These are phyloP conservation scores for Halyomorpha halys DNA, from an alignment of 1,140 invertebrate species.

Conservation along the genomic window DNA sequence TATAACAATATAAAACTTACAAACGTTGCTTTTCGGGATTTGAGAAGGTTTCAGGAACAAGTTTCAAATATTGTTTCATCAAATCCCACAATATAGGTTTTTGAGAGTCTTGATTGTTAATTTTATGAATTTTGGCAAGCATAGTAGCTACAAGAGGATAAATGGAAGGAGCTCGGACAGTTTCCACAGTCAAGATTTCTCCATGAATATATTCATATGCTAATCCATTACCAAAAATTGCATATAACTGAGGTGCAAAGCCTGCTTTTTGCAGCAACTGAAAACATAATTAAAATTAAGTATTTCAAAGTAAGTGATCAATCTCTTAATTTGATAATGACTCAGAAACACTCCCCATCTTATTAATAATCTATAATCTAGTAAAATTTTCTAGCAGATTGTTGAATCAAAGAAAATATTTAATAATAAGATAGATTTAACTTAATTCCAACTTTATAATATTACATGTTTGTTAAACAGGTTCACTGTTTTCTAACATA, in stretches of 20 bases:
- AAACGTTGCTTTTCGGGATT: slow-evolving; percentile 45
- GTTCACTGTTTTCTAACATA: too few species aligned
- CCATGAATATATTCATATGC: slow-evolving; percentile 87
- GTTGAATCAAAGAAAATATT: too few species aligned
- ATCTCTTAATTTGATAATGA: background rate
- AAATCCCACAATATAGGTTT: slow-evolving; percentile 58
- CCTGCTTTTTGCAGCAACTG: slow-evolving; percentile 63
- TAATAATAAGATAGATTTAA: too few species aligned
- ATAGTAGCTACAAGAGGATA: slow-evolving; percentile 62
- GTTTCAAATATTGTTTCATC: slow-evolving; percentile 57
- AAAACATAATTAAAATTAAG: slow-evolving; percentile 31
- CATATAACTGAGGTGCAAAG: slow-evolving; percentile 76
- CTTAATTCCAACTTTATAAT: too few species aligned
- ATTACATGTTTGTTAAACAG: too few species aligned
- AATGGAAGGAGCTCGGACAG: slow-evolving; percentile 56
- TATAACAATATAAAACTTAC: slow-evolving; percentile 9
- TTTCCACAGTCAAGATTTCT: slow-evolving; percentile 56
- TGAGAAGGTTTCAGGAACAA: slow-evolving; percentile 44
- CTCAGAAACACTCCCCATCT: too few species aligned
- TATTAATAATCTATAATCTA: too few species aligned
- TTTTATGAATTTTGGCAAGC: slow-evolving; percentile 70
- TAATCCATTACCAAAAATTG: slow-evolving; percentile 87
- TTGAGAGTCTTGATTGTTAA: slow-evolving; percentile 36
- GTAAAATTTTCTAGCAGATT: too few species aligned
- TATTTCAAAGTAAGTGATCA: background rate